Conservation (phyloP, 37 sponge, comb jelly and placozoan genomes). For the Halichondria panicea region DNA sequence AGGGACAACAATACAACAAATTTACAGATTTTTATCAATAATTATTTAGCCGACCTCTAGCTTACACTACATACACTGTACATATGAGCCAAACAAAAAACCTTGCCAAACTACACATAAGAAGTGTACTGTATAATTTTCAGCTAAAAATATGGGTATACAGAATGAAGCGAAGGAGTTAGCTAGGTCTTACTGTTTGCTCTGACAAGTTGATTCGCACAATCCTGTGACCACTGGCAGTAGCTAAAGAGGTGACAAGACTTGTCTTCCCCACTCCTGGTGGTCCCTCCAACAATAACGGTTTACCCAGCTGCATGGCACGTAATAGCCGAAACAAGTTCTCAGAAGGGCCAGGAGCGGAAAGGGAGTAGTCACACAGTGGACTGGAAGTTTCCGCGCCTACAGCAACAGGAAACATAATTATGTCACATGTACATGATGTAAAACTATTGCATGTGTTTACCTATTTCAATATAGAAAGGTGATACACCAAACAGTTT, state of each 20-base stretch:
- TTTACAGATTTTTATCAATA: no score
- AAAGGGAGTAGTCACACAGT: constrained; percentile 41
- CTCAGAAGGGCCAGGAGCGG: constrained; percentile 55
- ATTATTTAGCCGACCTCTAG: no score
- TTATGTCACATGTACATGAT: no score
- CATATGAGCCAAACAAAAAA: no score
- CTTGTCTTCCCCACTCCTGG: constrained; percentile 99
- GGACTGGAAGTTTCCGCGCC: background rate
- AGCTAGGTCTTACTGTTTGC: constrained; percentile 77
- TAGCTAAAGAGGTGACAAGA: constrained; percentile 85
- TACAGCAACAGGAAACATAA: no score
- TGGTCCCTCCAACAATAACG: constrained; percentile 90
- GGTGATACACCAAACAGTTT: constrained; percentile 67
- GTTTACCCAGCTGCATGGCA: constrained; percentile 87
- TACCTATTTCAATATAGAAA: constrained; percentile 69
- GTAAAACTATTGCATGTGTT: background rate
- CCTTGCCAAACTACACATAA: no score
- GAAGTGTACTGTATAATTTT: no score
- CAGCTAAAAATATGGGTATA: no score
- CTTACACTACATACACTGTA: no score
- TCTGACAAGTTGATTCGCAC: constrained; percentile 96
- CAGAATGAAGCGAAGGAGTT: background rate
- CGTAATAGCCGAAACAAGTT: constrained; percentile 83
- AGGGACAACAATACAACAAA: no score
- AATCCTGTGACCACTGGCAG: constrained; percentile 69